phyloP scores from a whole-genome alignment of 2,797 vertebrate species.

The Hydrolagus colliei region DNA sequence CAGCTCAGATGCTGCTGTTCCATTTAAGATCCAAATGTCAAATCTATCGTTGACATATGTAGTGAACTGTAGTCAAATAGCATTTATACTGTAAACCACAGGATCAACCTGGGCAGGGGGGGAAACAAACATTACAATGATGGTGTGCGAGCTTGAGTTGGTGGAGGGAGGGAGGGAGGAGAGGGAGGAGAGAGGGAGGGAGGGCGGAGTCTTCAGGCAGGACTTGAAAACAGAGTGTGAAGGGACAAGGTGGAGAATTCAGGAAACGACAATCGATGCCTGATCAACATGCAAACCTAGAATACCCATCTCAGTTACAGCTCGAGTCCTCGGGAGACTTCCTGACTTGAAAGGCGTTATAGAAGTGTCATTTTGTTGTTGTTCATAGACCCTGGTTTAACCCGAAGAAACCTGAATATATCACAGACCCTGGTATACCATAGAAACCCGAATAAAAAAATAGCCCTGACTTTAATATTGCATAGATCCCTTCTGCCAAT shows the following conservation, averaged over 20 bases:
- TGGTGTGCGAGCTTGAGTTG: conserved; percentile 54
- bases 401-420: no score
- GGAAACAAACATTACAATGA: conserved; percentile 45
- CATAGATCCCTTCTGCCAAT: conserved; percentile 36
- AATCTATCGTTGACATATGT: conserved; percentile 37
- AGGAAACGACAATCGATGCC: no score
- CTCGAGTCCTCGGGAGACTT: no score
- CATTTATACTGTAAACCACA: conserved; percentile 34
- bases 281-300: conserved; percentile 39
- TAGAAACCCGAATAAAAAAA: no score
- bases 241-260: no score
- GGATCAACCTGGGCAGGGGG: conserved; percentile 43
- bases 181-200: not conserved
- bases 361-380: no score
- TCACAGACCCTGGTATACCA: no score
- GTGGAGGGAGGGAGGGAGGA: conserved; percentile 40
- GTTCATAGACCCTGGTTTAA: no score
- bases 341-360: no score
- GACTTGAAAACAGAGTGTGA: no score
- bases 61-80: conserved; percentile 36
- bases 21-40: conserved; percentile 41
- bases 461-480: conserved; percentile 22
- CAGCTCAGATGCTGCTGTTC: conserved; percentile 42
- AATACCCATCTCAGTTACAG: not conserved
- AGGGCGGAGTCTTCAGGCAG: conserved; percentile 28